Percentiles rank a stretch among this genome's conserved stretches.
phyloP scores from a whole-genome alignment of 2,797 vertebrate genomes.

The Artibeus lituratus region DNA sequence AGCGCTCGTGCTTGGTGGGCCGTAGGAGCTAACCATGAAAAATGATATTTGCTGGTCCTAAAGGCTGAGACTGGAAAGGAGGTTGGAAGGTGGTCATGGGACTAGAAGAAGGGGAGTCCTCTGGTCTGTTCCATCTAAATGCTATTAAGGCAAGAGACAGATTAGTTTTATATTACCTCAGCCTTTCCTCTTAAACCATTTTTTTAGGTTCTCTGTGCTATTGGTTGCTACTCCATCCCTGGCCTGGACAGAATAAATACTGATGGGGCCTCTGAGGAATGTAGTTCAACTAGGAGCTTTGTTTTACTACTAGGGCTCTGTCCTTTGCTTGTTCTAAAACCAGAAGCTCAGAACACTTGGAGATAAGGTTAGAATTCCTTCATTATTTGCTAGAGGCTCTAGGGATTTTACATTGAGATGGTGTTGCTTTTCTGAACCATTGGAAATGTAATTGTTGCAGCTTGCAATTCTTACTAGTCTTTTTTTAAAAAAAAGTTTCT shows the following conservation, averaged over 20 bases:
- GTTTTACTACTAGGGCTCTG: not conserved
- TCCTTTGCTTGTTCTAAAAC: not conserved
- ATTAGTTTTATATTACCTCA: not conserved
- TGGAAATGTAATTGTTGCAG: not conserved
- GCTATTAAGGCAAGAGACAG: not conserved
- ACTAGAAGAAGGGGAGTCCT: not conserved
- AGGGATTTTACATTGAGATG: not conserved
- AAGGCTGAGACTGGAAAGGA: not conserved
- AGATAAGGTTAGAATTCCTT: not conserved
- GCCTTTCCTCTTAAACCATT: not conserved
- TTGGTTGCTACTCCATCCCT: not conserved
- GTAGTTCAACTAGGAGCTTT: not conserved
- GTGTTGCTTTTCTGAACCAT: not conserved
- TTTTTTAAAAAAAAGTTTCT: no score
- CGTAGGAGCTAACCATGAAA: not conserved
- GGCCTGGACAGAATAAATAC: not conserved
- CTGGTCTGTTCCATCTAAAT: not conserved
- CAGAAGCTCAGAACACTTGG: not conserved
- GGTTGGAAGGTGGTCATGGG: not conserved
- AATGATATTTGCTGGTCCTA: not conserved
- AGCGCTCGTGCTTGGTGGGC: not conserved
- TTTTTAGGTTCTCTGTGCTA: not conserved
- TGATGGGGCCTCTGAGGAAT: not conserved
- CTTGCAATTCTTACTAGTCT: not conserved
- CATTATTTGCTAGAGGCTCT: not conserved